phyloP scores from a whole-genome alignment of 1,140 invertebrate species.

The Meloidogyne hapla region DNA sequence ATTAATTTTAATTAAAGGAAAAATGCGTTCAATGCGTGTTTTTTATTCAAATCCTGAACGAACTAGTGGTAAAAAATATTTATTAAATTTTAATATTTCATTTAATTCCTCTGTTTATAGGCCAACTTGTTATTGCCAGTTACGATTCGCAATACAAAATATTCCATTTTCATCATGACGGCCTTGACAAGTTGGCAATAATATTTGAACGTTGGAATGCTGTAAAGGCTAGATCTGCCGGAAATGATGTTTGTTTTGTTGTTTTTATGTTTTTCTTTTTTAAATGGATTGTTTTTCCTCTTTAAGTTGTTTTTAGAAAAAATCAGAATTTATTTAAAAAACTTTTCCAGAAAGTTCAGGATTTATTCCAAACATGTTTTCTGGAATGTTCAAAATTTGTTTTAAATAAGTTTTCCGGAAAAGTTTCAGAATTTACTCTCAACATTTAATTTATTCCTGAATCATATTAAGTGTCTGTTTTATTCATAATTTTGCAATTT shows the following conservation, averaged over 20 bases:
- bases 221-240: constrained; percentile 57
- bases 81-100: constrained; percentile 73
- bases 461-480: too few species aligned
- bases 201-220: constrained; percentile 78
- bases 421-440: too few species aligned
- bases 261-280: background rate
- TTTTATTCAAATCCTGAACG: constrained; percentile 85
- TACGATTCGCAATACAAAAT: constrained; percentile 92
- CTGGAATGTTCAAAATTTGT: background rate
- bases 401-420: background rate
- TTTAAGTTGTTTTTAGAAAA: too few species aligned
- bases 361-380: background rate
- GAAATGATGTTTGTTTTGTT: constrained; percentile 23
- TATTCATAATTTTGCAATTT: too few species aligned
- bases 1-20: constrained; percentile 66
- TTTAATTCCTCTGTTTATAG: background rate
- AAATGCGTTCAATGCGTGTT: constrained; percentile 84
- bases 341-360: background rate
- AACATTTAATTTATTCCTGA: too few species aligned
- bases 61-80: constrained; percentile 82
- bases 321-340: background rate
- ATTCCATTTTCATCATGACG: constrained; percentile 88
- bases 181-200: constrained; percentile 82
- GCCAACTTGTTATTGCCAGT: constrained; percentile 79
- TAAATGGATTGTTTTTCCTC: too few species aligned